These are phyloP conservation scores for Petaurus breviceps DNA, from an alignment of 2,113 vertebrate species.

Conservation along the genomic window DNA sequence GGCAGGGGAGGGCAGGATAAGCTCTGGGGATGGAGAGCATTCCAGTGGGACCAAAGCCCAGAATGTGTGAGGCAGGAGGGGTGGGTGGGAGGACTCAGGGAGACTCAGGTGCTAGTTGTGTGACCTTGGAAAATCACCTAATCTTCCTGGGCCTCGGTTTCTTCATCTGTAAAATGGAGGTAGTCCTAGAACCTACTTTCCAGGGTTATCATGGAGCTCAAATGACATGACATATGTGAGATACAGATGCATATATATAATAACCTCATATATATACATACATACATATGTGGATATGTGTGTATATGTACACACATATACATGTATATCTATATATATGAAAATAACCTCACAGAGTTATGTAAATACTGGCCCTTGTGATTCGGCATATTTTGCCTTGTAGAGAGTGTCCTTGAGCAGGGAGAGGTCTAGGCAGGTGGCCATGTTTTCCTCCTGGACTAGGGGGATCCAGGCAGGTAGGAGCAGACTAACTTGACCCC, in stretches of 20 bases:
- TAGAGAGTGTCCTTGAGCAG: not conserved
- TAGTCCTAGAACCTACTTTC: not conserved
- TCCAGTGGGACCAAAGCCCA: not conserved
- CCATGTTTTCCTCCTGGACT: not conserved
- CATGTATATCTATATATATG: too few relatives aligned
- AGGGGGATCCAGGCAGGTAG: not conserved
- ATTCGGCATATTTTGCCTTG: not conserved
- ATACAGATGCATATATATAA: too few relatives aligned
- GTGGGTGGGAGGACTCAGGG: too few relatives aligned
- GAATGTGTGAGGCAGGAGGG: not conserved
- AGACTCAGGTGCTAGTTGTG: too few relatives aligned
- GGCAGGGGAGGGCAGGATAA: too few relatives aligned
- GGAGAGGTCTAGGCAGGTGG: too few relatives aligned
- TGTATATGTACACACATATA: too few relatives aligned
- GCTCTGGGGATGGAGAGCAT: not conserved
- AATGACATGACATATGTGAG: not conserved
- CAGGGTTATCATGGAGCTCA: not conserved
- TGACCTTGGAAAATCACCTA: not conserved
- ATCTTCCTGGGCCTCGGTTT: not conserved
- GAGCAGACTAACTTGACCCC: conserved; percentile 6
- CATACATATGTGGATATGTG: too few relatives aligned
- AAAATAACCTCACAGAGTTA: not conserved
- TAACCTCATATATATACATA: too few relatives aligned
- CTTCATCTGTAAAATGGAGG: not conserved
- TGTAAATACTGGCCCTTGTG: not conserved